Conservation (phyloP, 2,797 vertebrate species). For the Notolabrus celidotus region DNA sequence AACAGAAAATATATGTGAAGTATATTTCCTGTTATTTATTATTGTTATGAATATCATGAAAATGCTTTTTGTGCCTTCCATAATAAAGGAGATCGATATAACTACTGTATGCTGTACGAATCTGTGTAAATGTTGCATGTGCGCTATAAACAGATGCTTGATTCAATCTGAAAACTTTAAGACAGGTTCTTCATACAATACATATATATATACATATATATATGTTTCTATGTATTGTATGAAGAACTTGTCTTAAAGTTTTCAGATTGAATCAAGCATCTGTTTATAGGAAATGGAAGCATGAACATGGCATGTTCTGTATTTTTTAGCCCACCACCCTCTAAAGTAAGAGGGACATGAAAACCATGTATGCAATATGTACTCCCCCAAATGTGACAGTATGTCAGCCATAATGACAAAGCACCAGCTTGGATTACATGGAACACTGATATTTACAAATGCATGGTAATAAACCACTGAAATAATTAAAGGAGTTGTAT, state of each 20-base stretch:
- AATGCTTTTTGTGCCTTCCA: slow-evolving; percentile 31
- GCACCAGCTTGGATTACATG: background rate
- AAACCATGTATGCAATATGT: background rate
- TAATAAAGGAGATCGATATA: slow-evolving; percentile 25
- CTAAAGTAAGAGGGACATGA: too few relatives aligned
- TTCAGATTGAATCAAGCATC: too few relatives aligned
- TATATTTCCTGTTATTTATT: slow-evolving; percentile 24
- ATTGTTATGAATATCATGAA: background rate
- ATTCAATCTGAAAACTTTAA: too few relatives aligned
- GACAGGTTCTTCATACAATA: too few relatives aligned
- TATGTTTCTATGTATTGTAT: too few relatives aligned
- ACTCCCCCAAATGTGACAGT: background rate
- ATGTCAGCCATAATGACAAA: background rate
- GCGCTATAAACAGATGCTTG: too few relatives aligned
- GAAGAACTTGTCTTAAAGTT: too few relatives aligned
- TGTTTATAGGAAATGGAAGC: background rate
- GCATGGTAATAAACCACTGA: background rate
- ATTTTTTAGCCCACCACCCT: background rate
- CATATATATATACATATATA: too few relatives aligned
- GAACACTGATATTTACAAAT: background rate
- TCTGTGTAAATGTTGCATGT: background rate
- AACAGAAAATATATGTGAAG: background rate
- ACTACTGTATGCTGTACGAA: background rate
- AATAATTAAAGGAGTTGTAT: background rate
- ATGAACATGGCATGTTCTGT: accelerated